Percentiles rank a stretch among this genome's conserved stretches.
Evolutionary conservation across 23 tunicate species (phyloP).

Genomic region (Styela clava): DNA sequence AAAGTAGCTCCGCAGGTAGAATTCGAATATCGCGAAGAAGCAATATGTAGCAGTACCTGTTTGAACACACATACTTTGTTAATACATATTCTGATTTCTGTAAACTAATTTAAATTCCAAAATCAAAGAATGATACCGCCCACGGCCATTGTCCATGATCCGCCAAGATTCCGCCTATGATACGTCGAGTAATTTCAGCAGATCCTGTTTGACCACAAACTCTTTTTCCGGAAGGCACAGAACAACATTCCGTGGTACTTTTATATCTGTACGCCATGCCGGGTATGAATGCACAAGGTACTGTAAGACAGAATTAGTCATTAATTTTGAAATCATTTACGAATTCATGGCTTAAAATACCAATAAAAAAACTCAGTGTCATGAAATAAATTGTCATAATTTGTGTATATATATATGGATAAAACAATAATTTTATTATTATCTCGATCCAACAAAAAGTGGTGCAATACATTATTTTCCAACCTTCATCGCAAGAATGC

Average conservation of each 20-base stretch:
- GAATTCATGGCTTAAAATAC: no score
- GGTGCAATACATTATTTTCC: no score
- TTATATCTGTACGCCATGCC: neutral
- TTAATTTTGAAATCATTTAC: no score
- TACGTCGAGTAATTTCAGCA: neutral
- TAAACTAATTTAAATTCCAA: no score
- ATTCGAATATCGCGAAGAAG: neutral
- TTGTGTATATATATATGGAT: no score
- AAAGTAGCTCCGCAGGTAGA: slow-evolving; percentile 5
- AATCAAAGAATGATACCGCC: no score
- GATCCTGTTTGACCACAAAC: neutral
- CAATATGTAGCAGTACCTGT: neutral
- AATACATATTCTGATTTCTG: neutral
- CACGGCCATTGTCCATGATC: slow-evolving; percentile 4
- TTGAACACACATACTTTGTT: neutral
- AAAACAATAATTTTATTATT: no score
- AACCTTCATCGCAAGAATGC: neutral
- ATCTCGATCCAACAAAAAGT: no score
- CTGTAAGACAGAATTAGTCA: no score
- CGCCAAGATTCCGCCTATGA: neutral
- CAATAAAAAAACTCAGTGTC: no score
- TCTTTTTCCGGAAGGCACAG: neutral
- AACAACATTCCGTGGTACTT: neutral
- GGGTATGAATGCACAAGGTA: neutral
- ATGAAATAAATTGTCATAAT: no score